Conservation (phyloP, 2,888 invertebrate genomes). For the Troides oblongomaculatus region DNA sequence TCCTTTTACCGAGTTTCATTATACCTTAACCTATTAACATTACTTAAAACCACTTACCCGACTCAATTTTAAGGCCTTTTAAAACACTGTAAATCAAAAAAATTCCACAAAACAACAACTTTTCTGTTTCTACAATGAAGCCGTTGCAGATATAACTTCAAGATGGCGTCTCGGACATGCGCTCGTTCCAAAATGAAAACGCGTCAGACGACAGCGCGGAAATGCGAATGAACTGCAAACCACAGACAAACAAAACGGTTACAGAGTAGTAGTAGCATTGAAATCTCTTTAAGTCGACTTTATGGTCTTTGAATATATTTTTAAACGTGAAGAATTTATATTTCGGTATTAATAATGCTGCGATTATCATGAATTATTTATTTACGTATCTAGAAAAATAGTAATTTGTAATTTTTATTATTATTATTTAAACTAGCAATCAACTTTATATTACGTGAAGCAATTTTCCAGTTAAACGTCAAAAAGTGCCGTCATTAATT, state of each 20-base stretch:
- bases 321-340: too few relatives aligned
- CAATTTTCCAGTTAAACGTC: slow-evolving; percentile 28
- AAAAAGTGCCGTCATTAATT: slow-evolving; percentile 32
- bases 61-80: slow-evolving; percentile 24
- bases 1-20: slow-evolving; percentile 49
- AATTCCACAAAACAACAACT: slow-evolving; percentile 34
- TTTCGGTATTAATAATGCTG: too few relatives aligned
- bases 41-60: slow-evolving; percentile 24
- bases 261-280: not conserved
- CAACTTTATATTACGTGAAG: not conserved
- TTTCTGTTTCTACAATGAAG: slow-evolving; percentile 29
- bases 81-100: slow-evolving; percentile 27
- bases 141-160: slow-evolving; percentile 35
- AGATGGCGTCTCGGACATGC: slow-evolving; percentile 38
- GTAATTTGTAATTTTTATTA: too few relatives aligned
- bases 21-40: slow-evolving; percentile 23
- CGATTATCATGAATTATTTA: too few relatives aligned
- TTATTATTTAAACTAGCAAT: not conserved
- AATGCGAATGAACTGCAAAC: slow-evolving; percentile 4
- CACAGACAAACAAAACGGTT: slow-evolving; percentile 21
- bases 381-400: too few relatives aligned
- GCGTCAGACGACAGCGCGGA: slow-evolving; percentile 2
- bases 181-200: slow-evolving; percentile 9
- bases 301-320: too few relatives aligned
- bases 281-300: too few relatives aligned